Evolutionary conservation across 2,113 vertebrate genomes (phyloP), one percentile per base, ranked within the genome.

Genomic region (Triplophysa dalaica): DNA sequence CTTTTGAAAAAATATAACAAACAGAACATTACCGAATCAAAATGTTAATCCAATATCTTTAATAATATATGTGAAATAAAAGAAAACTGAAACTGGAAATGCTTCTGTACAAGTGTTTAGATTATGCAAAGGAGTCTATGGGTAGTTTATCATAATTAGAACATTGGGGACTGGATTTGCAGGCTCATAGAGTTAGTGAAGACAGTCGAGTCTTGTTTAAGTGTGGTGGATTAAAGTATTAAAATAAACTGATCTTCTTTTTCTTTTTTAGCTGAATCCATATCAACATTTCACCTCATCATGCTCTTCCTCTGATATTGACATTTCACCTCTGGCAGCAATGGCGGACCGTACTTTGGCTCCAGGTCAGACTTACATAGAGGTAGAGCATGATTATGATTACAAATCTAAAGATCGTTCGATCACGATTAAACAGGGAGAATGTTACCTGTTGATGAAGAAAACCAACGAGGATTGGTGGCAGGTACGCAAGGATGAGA

Each of bases 391-490:
- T 0, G 97, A 97, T 87, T 99, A 98, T 16, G 95, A 98, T 19
- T 99, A 98, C 81, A 95, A 93, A 81, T 90, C 92, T 77, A 98
- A 97, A 88, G 95, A 95, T 85, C 95, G 95, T 80, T 86, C 92
- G 80, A 93, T 99, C 80, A 87, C 90, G 79, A 98, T 99, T 86
- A 95, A 88, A 33, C 94, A 98, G 88, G 97, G 97, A 7, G 97
- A 99, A 73, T 92, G 93, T 70, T 99, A 95, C 86, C 89, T 98
- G 85, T 89, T 99, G 56, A 91, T 99, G 68, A 97, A 95, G 90
- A 99, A 99, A 87, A 93, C 94, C 80, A 99, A 99, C 0, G 94
- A 95, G 56, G 97, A 98, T 84, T 99, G 98, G 98, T 99, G 98
- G 98, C 97, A 99, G 87, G 98, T 99, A 56, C 94, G 88, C 81